Percentiles rank a stretch among this genome's conserved stretches.
Conservation (phyloP, 2,113 vertebrate species). For the Arizona elegans region DNA sequence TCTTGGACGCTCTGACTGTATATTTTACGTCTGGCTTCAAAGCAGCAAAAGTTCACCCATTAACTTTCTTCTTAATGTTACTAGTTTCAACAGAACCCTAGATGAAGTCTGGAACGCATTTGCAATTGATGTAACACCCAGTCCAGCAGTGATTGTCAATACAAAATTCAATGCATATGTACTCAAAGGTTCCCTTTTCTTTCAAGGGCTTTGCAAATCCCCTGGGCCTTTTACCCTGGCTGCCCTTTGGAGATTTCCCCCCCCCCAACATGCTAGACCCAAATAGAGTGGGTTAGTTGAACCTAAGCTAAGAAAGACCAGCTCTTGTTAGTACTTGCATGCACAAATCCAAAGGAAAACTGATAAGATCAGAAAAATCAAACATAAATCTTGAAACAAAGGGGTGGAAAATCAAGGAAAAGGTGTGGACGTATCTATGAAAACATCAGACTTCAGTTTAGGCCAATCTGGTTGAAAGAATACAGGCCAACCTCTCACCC, state of each 20-base stretch:
- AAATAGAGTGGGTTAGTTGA: neutral
- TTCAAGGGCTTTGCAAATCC: neutral
- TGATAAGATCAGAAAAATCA: neutral
- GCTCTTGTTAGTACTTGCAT: neutral
- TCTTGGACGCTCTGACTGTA: neutral
- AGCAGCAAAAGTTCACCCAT: neutral
- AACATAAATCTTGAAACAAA: neutral
- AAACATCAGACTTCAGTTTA: neutral
- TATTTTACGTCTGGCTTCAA: neutral
- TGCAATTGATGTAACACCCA: neutral
- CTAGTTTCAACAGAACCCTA: neutral
- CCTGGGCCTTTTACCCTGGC: neutral
- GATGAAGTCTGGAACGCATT: neutral
- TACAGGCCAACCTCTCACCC: neutral
- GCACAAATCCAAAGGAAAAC: neutral
- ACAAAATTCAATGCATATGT: neutral
- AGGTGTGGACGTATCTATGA: neutral
- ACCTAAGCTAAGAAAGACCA: neutral
- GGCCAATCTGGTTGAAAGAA: neutral
- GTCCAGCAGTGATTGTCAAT: neutral
- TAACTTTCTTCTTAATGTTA: neutral
- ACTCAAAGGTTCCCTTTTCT: neutral
- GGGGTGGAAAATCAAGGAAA: neutral
- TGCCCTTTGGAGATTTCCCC: neutral
- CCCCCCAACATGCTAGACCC: neutral